Percentiles rank a stretch among this genome's conserved stretches.
phyloP scores from a whole-genome alignment of 2,888 invertebrate species.

The Ormyrus thymus region DNA sequence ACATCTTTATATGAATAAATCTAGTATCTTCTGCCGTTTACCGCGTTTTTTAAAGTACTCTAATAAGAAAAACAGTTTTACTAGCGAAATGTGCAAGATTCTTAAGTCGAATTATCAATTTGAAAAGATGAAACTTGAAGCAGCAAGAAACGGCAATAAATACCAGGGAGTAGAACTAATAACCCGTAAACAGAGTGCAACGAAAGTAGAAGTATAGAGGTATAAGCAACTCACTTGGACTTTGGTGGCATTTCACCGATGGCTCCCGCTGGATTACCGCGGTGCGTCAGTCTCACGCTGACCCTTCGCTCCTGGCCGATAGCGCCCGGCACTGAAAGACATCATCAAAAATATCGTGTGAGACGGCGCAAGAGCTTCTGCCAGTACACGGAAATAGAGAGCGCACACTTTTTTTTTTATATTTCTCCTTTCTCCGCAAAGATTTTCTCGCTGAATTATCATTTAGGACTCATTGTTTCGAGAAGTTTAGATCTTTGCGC shows the following conservation, averaged over 20 bases:
- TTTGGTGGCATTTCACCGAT: constrained; percentile 70
- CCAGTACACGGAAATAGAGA: constrained; percentile 24
- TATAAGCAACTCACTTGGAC: constrained; percentile 71
- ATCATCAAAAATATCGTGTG: constrained; percentile 58
- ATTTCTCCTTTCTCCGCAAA: not conserved
- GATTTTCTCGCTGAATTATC: constrained; percentile 4
- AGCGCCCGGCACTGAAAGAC: constrained; percentile 70
- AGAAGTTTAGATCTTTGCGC: not conserved
- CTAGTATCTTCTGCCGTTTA: no score
- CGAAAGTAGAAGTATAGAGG: not conserved
- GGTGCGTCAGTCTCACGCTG: constrained; percentile 71
- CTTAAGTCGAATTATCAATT: no score
- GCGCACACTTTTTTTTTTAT: constrained; percentile 25
- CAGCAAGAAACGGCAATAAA: no score
- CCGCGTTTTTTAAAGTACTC: no score
- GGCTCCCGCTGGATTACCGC: constrained; percentile 65
- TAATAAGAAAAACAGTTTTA: no score
- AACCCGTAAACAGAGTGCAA: no score
- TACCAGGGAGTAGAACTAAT: no score
- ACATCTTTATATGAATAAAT: no score
- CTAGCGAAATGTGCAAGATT: no score
- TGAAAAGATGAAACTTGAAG: no score
- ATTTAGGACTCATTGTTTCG: not conserved
- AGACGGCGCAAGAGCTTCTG: constrained; percentile 16
- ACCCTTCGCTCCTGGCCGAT: constrained; percentile 73